Conservation (phyloP, 2,113 vertebrate species). For the Oryzias curvinotus region DNA sequence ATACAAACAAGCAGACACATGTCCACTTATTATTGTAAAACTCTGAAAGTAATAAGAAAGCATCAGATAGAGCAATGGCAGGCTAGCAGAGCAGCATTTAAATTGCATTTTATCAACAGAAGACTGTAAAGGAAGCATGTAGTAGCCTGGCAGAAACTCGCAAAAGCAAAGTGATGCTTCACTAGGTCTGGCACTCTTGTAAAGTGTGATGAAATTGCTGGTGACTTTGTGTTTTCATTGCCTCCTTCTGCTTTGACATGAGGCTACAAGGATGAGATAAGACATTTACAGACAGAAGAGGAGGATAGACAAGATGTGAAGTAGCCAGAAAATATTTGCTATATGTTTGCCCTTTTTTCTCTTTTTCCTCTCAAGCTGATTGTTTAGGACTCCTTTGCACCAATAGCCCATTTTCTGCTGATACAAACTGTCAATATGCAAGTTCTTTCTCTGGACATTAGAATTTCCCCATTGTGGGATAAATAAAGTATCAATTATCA, state of each 20-base stretch:
- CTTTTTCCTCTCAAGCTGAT: slow-evolving; percentile 8
- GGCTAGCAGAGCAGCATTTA: slow-evolving; percentile 29
- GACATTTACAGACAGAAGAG: slow-evolving; percentile 42
- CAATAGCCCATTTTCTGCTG: slow-evolving; percentile 35
- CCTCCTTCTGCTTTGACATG: slow-evolving; percentile 50
- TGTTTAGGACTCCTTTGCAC: slow-evolving; percentile 11
- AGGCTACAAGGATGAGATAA: slow-evolving; percentile 42
- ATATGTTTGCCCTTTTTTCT: slow-evolving; percentile 5
- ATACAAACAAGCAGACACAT: slow-evolving; percentile 17
- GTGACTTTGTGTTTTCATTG: slow-evolving; percentile 63
- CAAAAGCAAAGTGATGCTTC: slow-evolving; percentile 53
- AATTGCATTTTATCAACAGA: slow-evolving; percentile 44
- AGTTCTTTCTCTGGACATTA: slow-evolving; percentile 15
- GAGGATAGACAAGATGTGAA: slow-evolving; percentile 33
- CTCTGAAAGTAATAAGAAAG: background rate
- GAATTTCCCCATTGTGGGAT: no score
- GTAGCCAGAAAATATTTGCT: slow-evolving; percentile 29
- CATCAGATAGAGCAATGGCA: slow-evolving; percentile 19
- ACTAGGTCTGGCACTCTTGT: slow-evolving; percentile 45
- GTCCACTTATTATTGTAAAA: slow-evolving; percentile 5
- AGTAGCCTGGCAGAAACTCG: slow-evolving; percentile 42
- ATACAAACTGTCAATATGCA: slow-evolving; percentile 40
- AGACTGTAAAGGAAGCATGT: slow-evolving; percentile 44
- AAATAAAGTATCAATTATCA: no score
- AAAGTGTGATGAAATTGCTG: slow-evolving; percentile 63